Evolutionary conservation across 2,888 invertebrate species (phyloP).

Genomic region (Lasiommata megera): DNA sequence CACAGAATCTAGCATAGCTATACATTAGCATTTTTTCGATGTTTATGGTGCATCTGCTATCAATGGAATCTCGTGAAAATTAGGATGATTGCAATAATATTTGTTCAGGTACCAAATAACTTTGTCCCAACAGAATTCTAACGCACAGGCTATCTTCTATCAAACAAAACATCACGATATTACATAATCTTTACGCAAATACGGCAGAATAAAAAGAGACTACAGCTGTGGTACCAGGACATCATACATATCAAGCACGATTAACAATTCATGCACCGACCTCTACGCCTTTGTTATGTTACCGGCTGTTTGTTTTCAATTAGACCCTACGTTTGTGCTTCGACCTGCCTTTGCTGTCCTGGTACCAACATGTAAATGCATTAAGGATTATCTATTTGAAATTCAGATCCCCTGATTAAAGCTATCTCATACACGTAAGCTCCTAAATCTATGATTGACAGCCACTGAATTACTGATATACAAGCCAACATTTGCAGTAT

Average conservation of each 20-base stretch:
- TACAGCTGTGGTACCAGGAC: slow-evolving; percentile 26
- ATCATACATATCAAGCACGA: slow-evolving; percentile 30
- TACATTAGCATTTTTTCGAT: no score
- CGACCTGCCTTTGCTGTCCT: slow-evolving; percentile 21
- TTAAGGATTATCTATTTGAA: slow-evolving; percentile 28
- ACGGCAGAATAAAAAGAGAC: slow-evolving; percentile 1
- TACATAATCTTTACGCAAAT: not conserved
- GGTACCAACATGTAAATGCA: slow-evolving; percentile 23
- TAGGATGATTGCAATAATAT: no score
- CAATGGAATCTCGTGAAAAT: no score
- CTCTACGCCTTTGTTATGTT: slow-evolving; percentile 36
- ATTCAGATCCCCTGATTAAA: slow-evolving; percentile 8
- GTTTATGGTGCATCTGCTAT: no score
- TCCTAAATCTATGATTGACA: no score
- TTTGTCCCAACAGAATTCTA: no score
- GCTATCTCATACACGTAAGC: not conserved
- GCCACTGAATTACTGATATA: no score
- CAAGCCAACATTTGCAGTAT: no score
- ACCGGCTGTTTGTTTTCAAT: slow-evolving; percentile 42
- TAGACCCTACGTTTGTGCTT: slow-evolving; percentile 38
- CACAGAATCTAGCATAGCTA: no score
- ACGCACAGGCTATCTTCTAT: no score
- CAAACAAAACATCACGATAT: no score
- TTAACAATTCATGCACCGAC: slow-evolving; percentile 38
- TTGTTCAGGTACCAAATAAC: no score